These are phyloP conservation scores for Xyliphius kryptos DNA, from an alignment of 2,113 vertebrate genomes.

Conservation along the genomic window DNA sequence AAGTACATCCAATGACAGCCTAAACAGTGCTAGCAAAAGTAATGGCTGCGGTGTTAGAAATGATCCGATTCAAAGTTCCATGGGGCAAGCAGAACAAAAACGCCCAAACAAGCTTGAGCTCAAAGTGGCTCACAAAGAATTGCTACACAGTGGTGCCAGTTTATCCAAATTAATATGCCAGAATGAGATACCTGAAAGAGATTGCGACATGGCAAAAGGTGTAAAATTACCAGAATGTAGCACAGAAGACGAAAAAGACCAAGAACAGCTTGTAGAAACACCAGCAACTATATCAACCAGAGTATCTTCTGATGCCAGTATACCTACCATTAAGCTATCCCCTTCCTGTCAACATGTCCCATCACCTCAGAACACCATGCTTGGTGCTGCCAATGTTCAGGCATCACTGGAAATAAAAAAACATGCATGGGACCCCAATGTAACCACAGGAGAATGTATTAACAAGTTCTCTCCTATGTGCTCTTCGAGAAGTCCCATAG, in stretches of 20 bases:
- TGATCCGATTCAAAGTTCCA: constrained; percentile 71
- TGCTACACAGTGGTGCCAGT: constrained; percentile 40
- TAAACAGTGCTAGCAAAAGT: constrained; percentile 87
- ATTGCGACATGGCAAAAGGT: constrained; percentile 55
- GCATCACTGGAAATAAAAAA: constrained; percentile 67
- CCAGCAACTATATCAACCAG: constrained; percentile 64
- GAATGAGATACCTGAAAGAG: constrained; percentile 64
- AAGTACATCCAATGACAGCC: constrained; percentile 87
- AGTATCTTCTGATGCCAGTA: constrained; percentile 61
- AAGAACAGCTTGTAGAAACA: constrained; percentile 55
- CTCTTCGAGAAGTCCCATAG: constrained; percentile 49
- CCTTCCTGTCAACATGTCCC: constrained; percentile 88
- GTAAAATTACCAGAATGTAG: constrained; percentile 47
- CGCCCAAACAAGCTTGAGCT: constrained; percentile 84
- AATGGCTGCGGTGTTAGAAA: constrained; percentile 81
- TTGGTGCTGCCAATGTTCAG: constrained; percentile 54
- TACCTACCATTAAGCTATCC: constrained; percentile 86
- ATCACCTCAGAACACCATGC: constrained; percentile 67
- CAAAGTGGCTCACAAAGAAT: constrained; percentile 63
- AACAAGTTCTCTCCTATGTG: constrained; percentile 73
- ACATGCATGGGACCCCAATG: constrained; percentile 73
- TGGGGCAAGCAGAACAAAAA: constrained; percentile 65
- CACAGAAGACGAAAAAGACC: constrained; percentile 59
- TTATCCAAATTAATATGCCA: constrained; percentile 47
- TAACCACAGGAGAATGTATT: constrained; percentile 58